phyloP scores from a whole-genome alignment of 2,888 invertebrate species.

The Phasia obesa region DNA sequence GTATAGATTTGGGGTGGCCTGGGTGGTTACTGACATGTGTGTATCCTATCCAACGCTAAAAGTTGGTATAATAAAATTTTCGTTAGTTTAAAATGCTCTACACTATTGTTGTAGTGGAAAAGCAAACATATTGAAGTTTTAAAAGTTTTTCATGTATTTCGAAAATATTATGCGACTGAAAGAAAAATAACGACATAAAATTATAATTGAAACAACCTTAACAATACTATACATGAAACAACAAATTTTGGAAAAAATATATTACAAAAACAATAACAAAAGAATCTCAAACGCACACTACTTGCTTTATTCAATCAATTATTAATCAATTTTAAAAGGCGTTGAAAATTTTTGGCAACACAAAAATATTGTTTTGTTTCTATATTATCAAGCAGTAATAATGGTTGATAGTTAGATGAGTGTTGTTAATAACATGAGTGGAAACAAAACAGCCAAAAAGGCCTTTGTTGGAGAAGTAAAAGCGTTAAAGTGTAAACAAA shows the following conservation, averaged over 20 bases:
- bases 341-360: conserved; percentile 30
- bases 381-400: background rate
- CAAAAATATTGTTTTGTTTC: conserved; percentile 2
- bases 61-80: too few relatives aligned
- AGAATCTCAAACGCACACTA: too few relatives aligned
- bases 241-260: background rate
- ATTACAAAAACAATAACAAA: background rate
- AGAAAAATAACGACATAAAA: conserved; percentile 27
- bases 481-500: too few relatives aligned
- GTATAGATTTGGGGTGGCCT: too few relatives aligned
- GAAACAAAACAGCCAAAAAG: too few relatives aligned
- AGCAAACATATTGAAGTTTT: conserved; percentile 55
- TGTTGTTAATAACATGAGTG: too few relatives aligned
- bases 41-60: too few relatives aligned
- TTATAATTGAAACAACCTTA: conserved; percentile 37
- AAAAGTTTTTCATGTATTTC: conserved; percentile 43
- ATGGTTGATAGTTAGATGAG: too few relatives aligned
- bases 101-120: background rate
- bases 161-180: conserved; percentile 5
- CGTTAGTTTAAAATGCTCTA: background rate
- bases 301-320: background rate
- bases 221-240: background rate
- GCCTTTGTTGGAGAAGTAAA: too few relatives aligned
- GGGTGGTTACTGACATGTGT: too few relatives aligned
- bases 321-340: conserved; percentile 27